phyloP scores from a whole-genome alignment of 1,140 invertebrate species.

The Maconellicoccus hirsutus region DNA sequence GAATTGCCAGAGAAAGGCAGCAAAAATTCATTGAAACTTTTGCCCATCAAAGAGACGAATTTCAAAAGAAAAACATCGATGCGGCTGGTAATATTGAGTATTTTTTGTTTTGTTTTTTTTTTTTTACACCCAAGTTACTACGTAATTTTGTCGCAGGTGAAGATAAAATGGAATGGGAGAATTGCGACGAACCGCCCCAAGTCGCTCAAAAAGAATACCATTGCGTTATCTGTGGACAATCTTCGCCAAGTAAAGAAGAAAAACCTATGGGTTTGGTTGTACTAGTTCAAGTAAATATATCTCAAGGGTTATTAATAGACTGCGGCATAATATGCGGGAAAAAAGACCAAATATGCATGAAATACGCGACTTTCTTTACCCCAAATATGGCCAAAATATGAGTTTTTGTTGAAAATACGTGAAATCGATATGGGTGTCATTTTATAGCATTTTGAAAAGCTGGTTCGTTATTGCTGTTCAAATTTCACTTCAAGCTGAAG shows the following conservation, averaged over 20 bases:
- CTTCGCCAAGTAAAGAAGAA: conserved; percentile 65
- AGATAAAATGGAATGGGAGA: conserved; percentile 54
- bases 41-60: conserved; percentile 78
- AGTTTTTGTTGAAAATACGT: too few species aligned
- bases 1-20: conserved; percentile 75
- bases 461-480: too few species aligned
- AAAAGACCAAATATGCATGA: too few species aligned
- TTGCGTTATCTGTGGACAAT: conserved; percentile 91
- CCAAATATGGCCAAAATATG: too few species aligned
- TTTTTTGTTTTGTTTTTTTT: too few species aligned
- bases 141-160: conserved; percentile 35
- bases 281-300: conserved; percentile 58
- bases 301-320: too few species aligned
- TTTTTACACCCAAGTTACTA: neutral
- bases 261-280: conserved; percentile 85
- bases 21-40: conserved; percentile 87
- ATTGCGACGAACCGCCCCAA: conserved; percentile 42
- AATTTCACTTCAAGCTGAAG: too few species aligned
- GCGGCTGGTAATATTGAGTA: conserved; percentile 30
- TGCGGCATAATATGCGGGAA: too few species aligned
- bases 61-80: conserved; percentile 74
- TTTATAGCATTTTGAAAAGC: too few species aligned
- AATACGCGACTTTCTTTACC: too few species aligned
- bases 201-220: conserved; percentile 37
- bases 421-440: too few species aligned